Base-by-base conservation (phyloP, 2,888 invertebrate species). In the Leptinotarsa juncta region DNA sequence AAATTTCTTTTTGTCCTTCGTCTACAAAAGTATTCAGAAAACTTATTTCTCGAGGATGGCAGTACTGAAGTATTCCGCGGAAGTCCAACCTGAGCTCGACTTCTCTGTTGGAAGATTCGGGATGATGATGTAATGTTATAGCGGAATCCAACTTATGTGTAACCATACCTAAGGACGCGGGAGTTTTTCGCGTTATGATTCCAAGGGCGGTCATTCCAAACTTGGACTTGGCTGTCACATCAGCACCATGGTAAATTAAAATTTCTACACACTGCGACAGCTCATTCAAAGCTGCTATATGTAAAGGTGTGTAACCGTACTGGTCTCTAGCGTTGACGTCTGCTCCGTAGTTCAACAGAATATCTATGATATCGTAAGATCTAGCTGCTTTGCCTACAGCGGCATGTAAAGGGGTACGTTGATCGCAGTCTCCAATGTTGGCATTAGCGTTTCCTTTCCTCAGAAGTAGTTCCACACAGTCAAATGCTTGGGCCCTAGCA, bases 1-100 rank as follows among this genome's bases (percentile, higher is more conserved):
- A 87, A 55, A 96, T 94, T 86, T 95, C 95, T 84, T 96, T 96
- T 85, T 96, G 96, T 0, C 96, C 96, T 87, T 96, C 96, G 81
- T 95, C 95, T 1, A 96, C 95, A 80, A 96, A 95, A 0, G 95
- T 95, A 81, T 96, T 95, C 76, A 96, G 89, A 84, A 96, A 95
- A 82, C 95, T 94, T 72, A 96, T 95, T 87, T 96, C 96, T 4
- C 95, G 91, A 3, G 94, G 94, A 82, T 95, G 94, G 81, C 94
- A 94, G 85, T 95, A 94, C 83, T 95, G 95, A 60, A 96, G 86
- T 73, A 96, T 91, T 82, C 94, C 94, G 81, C 95, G 92, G 86
- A 96, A 96, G 87, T 96, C 95, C 73, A 96, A 89, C 84, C 95
- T 92, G 74, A 96, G 88, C 86, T 95, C 95, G 26, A 95, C 94